These are phyloP conservation scores for Ceratosolen solmsi DNA, from an alignment of 1,140 invertebrate species.

Conservation along the genomic window DNA sequence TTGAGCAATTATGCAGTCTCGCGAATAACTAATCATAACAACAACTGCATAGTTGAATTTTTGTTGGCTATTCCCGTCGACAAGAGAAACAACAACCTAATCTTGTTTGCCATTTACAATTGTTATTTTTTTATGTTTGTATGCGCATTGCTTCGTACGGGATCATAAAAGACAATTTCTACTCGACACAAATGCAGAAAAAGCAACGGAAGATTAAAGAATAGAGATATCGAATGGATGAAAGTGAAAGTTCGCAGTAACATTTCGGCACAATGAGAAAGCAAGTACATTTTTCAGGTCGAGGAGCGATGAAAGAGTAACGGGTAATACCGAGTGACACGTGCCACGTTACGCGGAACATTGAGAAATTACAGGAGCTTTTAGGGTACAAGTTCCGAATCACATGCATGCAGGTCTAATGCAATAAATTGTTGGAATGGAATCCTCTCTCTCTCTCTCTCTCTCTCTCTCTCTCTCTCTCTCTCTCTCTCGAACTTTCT, in stretches of 20 bases:
- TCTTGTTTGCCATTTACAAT: too few relatives aligned
- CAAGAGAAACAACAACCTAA: too few relatives aligned
- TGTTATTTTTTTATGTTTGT: too few relatives aligned
- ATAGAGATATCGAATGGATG: constrained; percentile 8
- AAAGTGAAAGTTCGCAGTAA: constrained; percentile 35
- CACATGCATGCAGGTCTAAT: constrained; percentile 49
- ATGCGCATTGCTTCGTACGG: too few relatives aligned
- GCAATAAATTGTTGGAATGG: constrained; percentile 63
- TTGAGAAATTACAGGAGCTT: constrained; percentile 55
- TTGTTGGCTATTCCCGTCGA: too few relatives aligned
- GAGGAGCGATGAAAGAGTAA: constrained; percentile 15
- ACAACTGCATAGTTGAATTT: too few relatives aligned
- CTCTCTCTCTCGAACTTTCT: constrained; percentile 23
- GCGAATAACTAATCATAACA: too few relatives aligned
- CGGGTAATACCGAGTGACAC: constrained; percentile 48
- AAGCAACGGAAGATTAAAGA: background rate
- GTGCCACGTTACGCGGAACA: constrained; percentile 49
- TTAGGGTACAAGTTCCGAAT: constrained; percentile 37
- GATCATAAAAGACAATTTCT: too few relatives aligned
- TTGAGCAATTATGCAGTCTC: too few relatives aligned
- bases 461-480: constrained; percentile 35
- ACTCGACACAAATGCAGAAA: too few relatives aligned
- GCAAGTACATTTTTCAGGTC: constrained; percentile 41
- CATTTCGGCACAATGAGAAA: constrained; percentile 22
- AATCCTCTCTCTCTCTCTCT: constrained; percentile 53